phyloP scores from a whole-genome alignment of 2,888 invertebrate genomes.

The Leistus spinibarbis region DNA sequence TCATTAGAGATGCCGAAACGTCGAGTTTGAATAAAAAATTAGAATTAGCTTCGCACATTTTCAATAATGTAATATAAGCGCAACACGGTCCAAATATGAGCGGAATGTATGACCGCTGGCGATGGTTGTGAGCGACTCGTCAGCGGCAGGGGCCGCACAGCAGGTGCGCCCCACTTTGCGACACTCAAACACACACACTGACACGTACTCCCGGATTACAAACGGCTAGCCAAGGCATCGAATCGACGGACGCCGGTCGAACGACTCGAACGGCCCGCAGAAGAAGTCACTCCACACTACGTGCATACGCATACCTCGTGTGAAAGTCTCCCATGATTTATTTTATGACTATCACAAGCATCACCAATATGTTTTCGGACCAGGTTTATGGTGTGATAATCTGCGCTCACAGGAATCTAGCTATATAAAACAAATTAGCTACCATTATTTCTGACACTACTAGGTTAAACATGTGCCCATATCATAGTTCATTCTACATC shows the following conservation, averaged over 20 bases:
- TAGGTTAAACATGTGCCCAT: no score
- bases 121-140: constrained; percentile 2
- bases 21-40: no score
- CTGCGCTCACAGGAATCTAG: no score
- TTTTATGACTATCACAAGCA: not conserved
- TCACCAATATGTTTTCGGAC: not conserved
- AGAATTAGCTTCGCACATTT: no score
- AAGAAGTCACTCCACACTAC: no score
- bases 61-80: not conserved
- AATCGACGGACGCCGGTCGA: no score
- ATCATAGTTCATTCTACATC: no score
- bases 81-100: constrained; percentile 3
- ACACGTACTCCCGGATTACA: constrained; percentile 30
- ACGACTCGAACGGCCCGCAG: no score
- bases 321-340: constrained; percentile 21
- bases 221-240: not conserved
- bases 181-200: not conserved
- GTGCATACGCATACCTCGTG: constrained; percentile 17
- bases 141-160: not conserved
- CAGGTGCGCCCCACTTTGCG: constrained; percentile 24
- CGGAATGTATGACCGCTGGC: constrained; percentile 5
- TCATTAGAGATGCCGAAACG: no score
- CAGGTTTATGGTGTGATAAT: not conserved
- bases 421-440: no score
- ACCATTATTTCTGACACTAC: no score